phyloP scores from a whole-genome alignment of 2,888 invertebrate species.

The Ormyrus rosae region DNA sequence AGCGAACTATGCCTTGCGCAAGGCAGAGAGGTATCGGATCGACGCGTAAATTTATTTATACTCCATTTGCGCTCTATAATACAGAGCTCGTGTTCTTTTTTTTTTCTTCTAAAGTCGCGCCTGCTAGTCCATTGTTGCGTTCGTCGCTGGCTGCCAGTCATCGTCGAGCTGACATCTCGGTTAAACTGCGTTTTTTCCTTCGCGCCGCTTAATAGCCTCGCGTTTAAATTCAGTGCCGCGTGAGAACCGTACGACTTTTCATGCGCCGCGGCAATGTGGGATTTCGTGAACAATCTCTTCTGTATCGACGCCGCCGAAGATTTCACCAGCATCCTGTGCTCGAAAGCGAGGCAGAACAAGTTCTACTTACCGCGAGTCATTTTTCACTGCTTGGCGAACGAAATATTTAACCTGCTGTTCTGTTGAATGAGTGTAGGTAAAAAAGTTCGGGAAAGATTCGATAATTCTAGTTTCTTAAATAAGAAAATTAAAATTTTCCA shows the following conservation, averaged over 20 bases:
- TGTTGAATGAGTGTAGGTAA: background rate
- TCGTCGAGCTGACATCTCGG: no score
- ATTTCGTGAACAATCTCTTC: background rate
- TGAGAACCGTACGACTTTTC: no score
- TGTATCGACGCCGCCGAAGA: background rate
- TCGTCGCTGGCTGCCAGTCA: background rate
- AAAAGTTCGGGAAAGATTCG: no score
- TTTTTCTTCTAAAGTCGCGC: background rate
- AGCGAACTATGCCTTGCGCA: no score
- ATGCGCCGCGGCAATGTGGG: slow-evolving; percentile 8
- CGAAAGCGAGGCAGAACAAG: background rate
- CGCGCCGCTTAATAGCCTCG: no score
- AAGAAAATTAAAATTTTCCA: no score
- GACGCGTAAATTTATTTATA: slow-evolving; percentile 37
- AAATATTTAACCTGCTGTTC: slow-evolving; percentile 19
- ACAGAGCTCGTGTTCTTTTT: background rate
- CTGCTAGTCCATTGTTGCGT: slow-evolving; percentile 9
- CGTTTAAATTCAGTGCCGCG: no score
- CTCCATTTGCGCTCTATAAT: background rate
- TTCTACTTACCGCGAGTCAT: background rate
- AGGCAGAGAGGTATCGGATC: background rate
- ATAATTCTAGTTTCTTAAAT: no score
- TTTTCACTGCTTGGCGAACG: slow-evolving; percentile 4
- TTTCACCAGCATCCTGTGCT: background rate
- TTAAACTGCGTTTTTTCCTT: no score